Percentiles rank a stretch among this genome's conserved stretches.
Conservation (phyloP, 2,888 invertebrate species). For the Plutella xylostella region DNA sequence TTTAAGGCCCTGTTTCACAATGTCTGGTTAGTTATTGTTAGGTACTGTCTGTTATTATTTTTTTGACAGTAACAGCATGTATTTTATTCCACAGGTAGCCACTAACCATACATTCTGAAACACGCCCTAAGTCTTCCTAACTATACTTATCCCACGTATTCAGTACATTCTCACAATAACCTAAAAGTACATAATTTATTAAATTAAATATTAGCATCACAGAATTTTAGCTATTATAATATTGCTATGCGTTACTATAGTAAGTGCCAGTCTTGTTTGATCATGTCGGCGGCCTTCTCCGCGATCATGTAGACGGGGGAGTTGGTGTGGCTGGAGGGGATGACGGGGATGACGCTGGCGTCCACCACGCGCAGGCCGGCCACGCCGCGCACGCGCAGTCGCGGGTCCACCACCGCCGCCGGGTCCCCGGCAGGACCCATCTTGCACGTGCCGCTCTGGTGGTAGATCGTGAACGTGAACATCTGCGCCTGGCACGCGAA, state of each 20-base stretch:
- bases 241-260: conserved; percentile 17
- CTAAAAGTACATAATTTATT: no score
- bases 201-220: conserved; percentile 1
- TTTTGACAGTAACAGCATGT: no score
- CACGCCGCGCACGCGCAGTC: conserved; percentile 75
- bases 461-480: conserved; percentile 78
- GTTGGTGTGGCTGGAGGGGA: conserved; percentile 82
- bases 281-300: conserved; percentile 80
- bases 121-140: no score
- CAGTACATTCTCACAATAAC: no score
- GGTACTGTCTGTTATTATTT: no score
- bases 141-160: no score
- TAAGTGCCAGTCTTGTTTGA: conserved; percentile 67
- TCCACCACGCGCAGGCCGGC: conserved; percentile 78
- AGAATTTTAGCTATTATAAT: conserved; percentile 1
- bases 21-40: no score
- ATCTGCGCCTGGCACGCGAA: conserved; percentile 76
- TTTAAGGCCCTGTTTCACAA: no score
- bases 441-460: conserved; percentile 75
- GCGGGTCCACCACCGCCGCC: conserved; percentile 73
- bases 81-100: no score
- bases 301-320: conserved; percentile 85
- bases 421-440: conserved; percentile 72
- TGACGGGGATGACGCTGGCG: conserved; percentile 83
- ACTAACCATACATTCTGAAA: no score